Base-by-base conservation (phyloP, 2,797 vertebrate species). In the Necrosyrtes monachus region DNA sequence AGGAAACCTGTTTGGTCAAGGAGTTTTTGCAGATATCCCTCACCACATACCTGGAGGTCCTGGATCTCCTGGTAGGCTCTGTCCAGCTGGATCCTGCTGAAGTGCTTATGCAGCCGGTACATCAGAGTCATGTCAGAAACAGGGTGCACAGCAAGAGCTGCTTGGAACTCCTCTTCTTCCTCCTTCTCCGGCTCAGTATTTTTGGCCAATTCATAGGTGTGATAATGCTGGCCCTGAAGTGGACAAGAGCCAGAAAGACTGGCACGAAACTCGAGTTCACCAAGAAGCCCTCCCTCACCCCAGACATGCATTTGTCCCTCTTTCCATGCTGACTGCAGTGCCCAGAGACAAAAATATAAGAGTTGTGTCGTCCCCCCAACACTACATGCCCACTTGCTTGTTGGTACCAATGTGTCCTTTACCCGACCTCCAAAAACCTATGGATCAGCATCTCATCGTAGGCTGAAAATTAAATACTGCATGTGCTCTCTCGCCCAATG, bases 101-200 rank as follows among this genome's bases (percentile, higher is more conserved):
- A 99, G 93, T 98, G 99, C 59, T 99, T 99, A 96, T 99, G 99
- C 7, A 99, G 98, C 35, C 98, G 99, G 93, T 99, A 99, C 99
- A 99, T 99, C 83, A 99, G 98, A 11, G 98, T 98, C 4, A 98
- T 96, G 28, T 99, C 99, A 0, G 99, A 98, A 53, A 99, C 98
- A 0, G 99, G 99, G 91, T 99, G 98, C 59, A 99, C 99, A 0
- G 99, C 97, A 73, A 99, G 98, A 75, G 99, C 99, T 6, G 98
- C 98, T 91, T 98, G 98, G 94, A 99, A 99, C 68, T 98, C 97
- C 1, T 96, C 51, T 53, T 98, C 98, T 70, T 99, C 99, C 92
- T 99, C 99, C 4, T 99, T 99, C 97, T 99, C 99, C 0, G 98
- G 99, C 92, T 99, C 99, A 6, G 98, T 98, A 20, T 99, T 99